A percentile compares a stretch with the other conserved stretches of the same genome.
These are phyloP conservation scores for Stomatorhinus ivindoensis DNA, from an alignment of 2,113 vertebrate genomes.

Conservation along the genomic window DNA sequence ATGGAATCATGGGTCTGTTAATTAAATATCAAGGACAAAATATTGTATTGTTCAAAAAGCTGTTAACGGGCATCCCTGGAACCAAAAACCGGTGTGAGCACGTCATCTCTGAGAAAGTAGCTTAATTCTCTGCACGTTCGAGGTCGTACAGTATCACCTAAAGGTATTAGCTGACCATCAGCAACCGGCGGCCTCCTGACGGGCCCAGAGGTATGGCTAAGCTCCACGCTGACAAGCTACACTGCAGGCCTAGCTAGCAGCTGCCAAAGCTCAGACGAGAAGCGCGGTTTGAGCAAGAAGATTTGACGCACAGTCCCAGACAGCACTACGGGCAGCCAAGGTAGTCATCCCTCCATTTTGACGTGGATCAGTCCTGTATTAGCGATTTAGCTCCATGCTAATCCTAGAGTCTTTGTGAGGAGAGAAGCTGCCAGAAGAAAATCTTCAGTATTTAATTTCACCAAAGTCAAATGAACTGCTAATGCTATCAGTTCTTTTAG, in stretches of 20 bases:
- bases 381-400: neutral
- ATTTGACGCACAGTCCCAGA: neutral
- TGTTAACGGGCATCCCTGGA: neutral
- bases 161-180: neutral
- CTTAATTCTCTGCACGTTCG: neutral
- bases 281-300: neutral
- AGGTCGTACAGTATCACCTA: neutral
- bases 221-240: neutral
- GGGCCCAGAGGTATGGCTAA: neutral
- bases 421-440: neutral
- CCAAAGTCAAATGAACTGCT: conserved; percentile 16
- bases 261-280: neutral
- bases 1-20: neutral
- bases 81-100: neutral
- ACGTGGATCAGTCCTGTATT: neutral
- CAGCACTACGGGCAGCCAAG: neutral
- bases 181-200: neutral
- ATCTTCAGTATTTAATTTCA: conserved; percentile 16
- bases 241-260: neutral
- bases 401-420: neutral
- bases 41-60: neutral
- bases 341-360: neutral
- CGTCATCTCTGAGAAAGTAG: neutral
- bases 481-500: conserved; percentile 16
- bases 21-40: neutral